These are phyloP conservation scores for Loripinus fragilis DNA, from an alignment of 2,888 invertebrate species.

Conservation along the genomic window DNA sequence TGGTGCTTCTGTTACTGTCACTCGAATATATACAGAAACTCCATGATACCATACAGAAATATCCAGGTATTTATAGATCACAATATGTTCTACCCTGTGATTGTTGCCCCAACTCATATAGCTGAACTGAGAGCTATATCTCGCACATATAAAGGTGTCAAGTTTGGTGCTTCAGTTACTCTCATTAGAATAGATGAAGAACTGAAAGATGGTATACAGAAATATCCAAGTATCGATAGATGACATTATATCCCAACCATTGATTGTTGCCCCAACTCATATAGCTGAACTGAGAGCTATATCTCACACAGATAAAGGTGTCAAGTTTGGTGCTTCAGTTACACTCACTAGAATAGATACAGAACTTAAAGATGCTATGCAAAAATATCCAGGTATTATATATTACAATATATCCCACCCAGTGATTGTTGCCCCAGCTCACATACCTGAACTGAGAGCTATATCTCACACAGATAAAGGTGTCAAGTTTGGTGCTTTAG, in stretches of 20 bases:
- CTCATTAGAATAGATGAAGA: no score
- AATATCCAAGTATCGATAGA: no score
- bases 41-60: constrained; percentile 85
- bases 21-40: constrained; percentile 89
- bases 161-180: constrained; percentile 91
- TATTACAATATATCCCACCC: constrained; percentile 92
- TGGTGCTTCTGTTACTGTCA: constrained; percentile 92
- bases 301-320: constrained; percentile 85
- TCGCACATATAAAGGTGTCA: no score
- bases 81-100: constrained; percentile 90
- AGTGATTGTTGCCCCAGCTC: constrained; percentile 90
- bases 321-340: constrained; percentile 91
- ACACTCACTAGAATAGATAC: constrained; percentile 91
- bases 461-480: no score
- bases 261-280: constrained; percentile 89
- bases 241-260: constrained; percentile 86
- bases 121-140: no score
- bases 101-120: no score
- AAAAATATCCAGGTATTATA: constrained; percentile 83
- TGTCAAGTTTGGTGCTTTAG: constrained; percentile 91
- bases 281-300: constrained; percentile 89
- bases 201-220: no score
- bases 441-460: no score
- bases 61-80: constrained; percentile 83
- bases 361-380: constrained; percentile 86